phyloP scores from a whole-genome alignment of 2,888 invertebrate genomes.

The Drepana falcataria region DNA sequence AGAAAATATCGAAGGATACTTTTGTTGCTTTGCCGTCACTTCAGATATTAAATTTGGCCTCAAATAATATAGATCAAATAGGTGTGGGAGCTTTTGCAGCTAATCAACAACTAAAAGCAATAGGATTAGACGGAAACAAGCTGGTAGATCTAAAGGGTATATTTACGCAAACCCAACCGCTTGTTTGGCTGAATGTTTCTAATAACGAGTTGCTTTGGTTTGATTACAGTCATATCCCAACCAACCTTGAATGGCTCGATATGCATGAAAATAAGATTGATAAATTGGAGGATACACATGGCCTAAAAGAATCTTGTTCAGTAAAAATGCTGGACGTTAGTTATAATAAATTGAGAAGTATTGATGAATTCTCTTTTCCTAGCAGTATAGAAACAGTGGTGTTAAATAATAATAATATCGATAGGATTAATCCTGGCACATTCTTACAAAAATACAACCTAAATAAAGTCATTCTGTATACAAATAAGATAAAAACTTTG shows the following conservation, averaged over 20 bases:
- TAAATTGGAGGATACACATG: slow-evolving; percentile 85
- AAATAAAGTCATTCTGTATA: slow-evolving; percentile 86
- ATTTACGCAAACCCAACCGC: slow-evolving; percentile 84
- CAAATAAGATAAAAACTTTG: slow-evolving; percentile 84
- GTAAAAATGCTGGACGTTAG: slow-evolving; percentile 89
- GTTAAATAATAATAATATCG: slow-evolving; percentile 86
- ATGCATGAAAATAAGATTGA: slow-evolving; percentile 89
- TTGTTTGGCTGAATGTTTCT: slow-evolving; percentile 89
- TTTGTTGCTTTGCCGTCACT: slow-evolving; percentile 84
- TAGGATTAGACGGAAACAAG: slow-evolving; percentile 87
- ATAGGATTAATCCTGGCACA: slow-evolving; percentile 83
- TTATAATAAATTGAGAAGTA: slow-evolving; percentile 83
- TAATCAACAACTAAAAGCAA: slow-evolving; percentile 85
- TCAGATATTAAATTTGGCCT: slow-evolving; percentile 88
- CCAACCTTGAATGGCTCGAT: slow-evolving; percentile 87
- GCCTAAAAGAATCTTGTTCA: slow-evolving; percentile 81
- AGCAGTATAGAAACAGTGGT: slow-evolving; percentile 85
- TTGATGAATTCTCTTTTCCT: slow-evolving; percentile 84
- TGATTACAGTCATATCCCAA: slow-evolving; percentile 88
- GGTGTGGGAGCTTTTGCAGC: slow-evolving; percentile 87
- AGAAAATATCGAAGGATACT: slow-evolving; percentile 86
- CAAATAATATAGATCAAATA: slow-evolving; percentile 87
- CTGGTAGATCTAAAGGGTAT: slow-evolving; percentile 87
- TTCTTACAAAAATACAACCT: slow-evolving; percentile 84
- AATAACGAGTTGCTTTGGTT: slow-evolving; percentile 88